phyloP scores from a whole-genome alignment of 2,797 vertebrate species.

The Nyctibius grandis region DNA sequence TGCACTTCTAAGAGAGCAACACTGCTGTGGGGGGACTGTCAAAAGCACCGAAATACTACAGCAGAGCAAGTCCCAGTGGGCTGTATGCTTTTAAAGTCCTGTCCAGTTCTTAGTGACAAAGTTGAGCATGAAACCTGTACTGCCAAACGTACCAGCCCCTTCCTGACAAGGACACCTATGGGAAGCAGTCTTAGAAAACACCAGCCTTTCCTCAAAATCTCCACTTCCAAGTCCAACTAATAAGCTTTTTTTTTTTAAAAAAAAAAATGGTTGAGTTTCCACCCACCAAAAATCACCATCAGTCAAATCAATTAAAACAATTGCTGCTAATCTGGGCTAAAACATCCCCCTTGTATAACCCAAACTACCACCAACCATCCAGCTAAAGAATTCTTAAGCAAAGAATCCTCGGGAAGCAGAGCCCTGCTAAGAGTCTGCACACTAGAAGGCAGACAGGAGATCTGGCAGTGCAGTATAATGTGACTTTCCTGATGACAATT shows the following conservation, averaged over 20 bases:
- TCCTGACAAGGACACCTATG: neutral
- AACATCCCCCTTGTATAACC: neutral
- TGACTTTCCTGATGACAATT: neutral
- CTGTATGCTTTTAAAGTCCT: neutral
- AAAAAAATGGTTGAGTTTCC: neutral
- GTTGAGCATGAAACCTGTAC: conserved; percentile 55
- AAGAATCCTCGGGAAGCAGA: neutral
- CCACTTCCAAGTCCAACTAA: neutral
- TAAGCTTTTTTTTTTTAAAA: neutral
- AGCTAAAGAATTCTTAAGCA: neutral
- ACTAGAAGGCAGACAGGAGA: neutral
- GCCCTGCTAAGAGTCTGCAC: neutral
- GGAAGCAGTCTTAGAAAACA: too few relatives aligned
- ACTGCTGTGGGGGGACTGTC: neutral
- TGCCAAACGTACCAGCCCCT: conserved; percentile 3
- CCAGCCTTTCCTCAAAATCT: too few relatives aligned
- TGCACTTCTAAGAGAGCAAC: neutral
- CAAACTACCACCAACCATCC: neutral
- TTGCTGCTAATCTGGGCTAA: neutral
- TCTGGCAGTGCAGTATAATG: neutral
- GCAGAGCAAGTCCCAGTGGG: neutral
- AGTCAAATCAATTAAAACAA: neutral
- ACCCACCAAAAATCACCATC: neutral
- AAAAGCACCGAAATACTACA: neutral
- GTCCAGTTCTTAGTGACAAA: neutral